Evolutionary conservation across 2,888 invertebrate genomes (phyloP).

Genomic region (Petrolisthes cinctipes): DNA sequence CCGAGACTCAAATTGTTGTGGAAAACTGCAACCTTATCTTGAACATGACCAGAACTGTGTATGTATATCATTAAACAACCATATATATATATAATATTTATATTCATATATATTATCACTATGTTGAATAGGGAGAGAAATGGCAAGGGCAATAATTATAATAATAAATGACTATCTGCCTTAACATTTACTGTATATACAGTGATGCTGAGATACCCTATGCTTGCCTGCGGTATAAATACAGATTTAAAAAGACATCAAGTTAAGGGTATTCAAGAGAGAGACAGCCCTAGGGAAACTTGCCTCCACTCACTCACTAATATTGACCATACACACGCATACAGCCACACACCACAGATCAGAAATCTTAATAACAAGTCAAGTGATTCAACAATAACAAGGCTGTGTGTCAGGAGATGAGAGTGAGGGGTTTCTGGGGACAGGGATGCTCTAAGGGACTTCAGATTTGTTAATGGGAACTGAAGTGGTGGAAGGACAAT

Average conservation of each 20-base stretch:
- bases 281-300: neutral
- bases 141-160: neutral
- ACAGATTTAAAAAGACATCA: neutral
- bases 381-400: conserved; percentile 33
- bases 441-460: neutral
- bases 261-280: neutral
- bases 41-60: neutral
- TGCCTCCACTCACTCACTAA: neutral
- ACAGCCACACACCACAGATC: conserved; percentile 14
- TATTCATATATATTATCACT: neutral
- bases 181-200: conserved; percentile 3
- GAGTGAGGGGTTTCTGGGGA: neutral
- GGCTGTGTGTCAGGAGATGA: conserved; percentile 3
- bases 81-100: neutral
- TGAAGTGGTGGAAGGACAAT: neutral
- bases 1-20: neutral
- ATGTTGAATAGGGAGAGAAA: neutral
- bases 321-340: conserved; percentile 3
- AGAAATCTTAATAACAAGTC: conserved; percentile 17
- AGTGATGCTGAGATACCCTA: conserved; percentile 2
- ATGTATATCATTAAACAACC: conserved; percentile 15
- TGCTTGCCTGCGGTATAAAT: neutral
- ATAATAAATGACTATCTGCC: neutral
- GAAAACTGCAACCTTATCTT: neutral
- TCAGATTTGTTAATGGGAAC: neutral